These are phyloP conservation scores for Eupithecia pulchellata DNA, from an alignment of 2,888 invertebrate species.

Conservation along the genomic window DNA sequence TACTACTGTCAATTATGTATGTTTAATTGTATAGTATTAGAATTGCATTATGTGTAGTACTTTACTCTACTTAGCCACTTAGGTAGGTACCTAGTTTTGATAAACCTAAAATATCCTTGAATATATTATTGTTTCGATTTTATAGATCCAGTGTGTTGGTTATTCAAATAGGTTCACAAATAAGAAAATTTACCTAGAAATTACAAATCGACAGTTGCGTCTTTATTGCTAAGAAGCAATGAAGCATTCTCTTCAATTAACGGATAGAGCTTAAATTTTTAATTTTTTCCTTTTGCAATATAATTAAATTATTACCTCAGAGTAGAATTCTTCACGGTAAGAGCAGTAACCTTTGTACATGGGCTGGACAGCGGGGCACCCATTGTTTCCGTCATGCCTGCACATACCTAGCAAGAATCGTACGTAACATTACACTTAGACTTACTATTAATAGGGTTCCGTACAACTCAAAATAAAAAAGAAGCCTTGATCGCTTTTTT, in stretches of 20 bases:
- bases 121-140: no score
- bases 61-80: no score
- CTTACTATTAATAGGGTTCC: not conserved
- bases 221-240: not conserved
- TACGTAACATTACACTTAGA: slow-evolving; percentile 26
- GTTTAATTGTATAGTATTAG: not conserved
- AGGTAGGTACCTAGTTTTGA: no score
- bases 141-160: not conserved
- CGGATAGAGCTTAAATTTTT: not conserved
- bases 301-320: not conserved
- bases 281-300: not conserved
- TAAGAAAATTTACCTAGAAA: not conserved
- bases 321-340: slow-evolving; percentile 11
- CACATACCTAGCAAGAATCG: slow-evolving; percentile 21
- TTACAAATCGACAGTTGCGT: not conserved
- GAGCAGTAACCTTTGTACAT: slow-evolving; percentile 35
- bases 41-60: not conserved
- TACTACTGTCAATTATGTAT: no score
- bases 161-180: not conserved
- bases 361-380: slow-evolving; percentile 35
- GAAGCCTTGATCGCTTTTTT: no score
- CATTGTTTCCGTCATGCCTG: slow-evolving; percentile 56
- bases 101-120: not conserved
- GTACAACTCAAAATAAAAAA: no score
- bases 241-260: not conserved